phyloP scores from a whole-genome alignment of 2,113 vertebrate genomes.

The Cephalopholis sonnerati region DNA sequence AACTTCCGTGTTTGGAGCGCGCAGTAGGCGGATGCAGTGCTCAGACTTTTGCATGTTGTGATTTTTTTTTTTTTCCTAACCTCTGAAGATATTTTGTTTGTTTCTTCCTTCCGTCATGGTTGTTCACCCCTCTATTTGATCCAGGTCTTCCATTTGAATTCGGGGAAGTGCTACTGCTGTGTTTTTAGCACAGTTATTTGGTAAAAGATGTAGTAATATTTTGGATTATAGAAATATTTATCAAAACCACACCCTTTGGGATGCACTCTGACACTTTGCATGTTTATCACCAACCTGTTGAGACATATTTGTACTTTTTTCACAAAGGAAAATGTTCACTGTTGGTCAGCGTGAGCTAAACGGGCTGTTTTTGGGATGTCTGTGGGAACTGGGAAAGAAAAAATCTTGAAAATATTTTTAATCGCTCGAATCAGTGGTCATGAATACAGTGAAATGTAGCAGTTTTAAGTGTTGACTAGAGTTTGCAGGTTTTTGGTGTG shows the following conservation, averaged over 20 bases:
- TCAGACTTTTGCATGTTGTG: constrained; percentile 4
- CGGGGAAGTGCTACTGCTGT: constrained; percentile 48
- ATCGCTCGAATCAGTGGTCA: background rate
- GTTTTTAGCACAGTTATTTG: constrained; percentile 39
- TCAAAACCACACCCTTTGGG: background rate
- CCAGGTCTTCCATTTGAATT: constrained; percentile 69
- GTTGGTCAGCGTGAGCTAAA: background rate
- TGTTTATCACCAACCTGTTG: constrained; percentile 39
- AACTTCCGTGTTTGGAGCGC: background rate
- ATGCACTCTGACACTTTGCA: constrained; percentile 67
- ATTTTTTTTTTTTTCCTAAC: background rate
- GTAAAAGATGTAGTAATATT: constrained; percentile 9
- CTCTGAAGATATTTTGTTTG: background rate
- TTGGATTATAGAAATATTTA: constrained; percentile 18
- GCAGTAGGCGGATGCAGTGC: constrained; percentile 5
- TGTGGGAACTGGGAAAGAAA: background rate
- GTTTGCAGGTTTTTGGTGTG: background rate
- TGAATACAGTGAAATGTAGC: constrained; percentile 13
- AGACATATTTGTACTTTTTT: constrained; percentile 48
- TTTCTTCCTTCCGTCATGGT: background rate
- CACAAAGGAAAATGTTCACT: background rate
- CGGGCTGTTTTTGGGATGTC: constrained; percentile 7
- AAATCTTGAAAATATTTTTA: background rate
- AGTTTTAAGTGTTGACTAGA: background rate
- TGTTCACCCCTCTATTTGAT: constrained; percentile 15